These are phyloP conservation scores for Periphyllus acericola DNA, from an alignment of 2,888 invertebrate genomes.

Conservation along the genomic window DNA sequence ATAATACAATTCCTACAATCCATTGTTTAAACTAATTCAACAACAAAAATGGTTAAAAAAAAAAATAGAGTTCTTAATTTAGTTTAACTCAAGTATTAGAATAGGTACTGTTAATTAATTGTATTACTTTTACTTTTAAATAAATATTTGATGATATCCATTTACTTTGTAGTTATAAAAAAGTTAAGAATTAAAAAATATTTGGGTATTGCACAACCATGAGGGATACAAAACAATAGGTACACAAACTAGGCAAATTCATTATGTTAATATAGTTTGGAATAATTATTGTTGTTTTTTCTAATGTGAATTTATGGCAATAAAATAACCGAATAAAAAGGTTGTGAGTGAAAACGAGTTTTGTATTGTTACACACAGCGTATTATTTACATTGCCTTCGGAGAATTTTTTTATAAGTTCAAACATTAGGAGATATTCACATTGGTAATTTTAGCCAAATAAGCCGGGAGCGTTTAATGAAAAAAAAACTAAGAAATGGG, in stretches of 20 bases:
- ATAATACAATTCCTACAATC: slow-evolving; percentile 20
- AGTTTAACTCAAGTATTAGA: not conserved
- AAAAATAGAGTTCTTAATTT: not conserved
- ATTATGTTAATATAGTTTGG: slow-evolving; percentile 23
- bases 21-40: slow-evolving; percentile 7
- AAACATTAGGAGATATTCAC: slow-evolving; percentile 55
- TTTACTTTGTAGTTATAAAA: not conserved
- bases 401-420: slow-evolving; percentile 40
- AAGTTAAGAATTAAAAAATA: not conserved
- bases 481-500: slow-evolving; percentile 57
- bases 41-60: not conserved
- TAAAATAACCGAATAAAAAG: slow-evolving; percentile 26
- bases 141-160: slow-evolving; percentile 11
- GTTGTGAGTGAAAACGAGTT: slow-evolving; percentile 31
- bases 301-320: slow-evolving; percentile 43
- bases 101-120: slow-evolving; percentile 14
- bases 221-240: not conserved
- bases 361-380: slow-evolving; percentile 13
- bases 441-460: slow-evolving; percentile 52
- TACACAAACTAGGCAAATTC: slow-evolving; percentile 14
- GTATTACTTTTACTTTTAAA: not conserved
- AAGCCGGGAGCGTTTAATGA: slow-evolving; percentile 48
- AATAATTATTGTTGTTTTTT: slow-evolving; percentile 18
- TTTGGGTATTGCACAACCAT: slow-evolving; percentile 15
- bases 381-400: slow-evolving; percentile 49